phyloP scores from a whole-genome alignment of 2,113 vertebrate species.

The Probosciger aterrimus region DNA sequence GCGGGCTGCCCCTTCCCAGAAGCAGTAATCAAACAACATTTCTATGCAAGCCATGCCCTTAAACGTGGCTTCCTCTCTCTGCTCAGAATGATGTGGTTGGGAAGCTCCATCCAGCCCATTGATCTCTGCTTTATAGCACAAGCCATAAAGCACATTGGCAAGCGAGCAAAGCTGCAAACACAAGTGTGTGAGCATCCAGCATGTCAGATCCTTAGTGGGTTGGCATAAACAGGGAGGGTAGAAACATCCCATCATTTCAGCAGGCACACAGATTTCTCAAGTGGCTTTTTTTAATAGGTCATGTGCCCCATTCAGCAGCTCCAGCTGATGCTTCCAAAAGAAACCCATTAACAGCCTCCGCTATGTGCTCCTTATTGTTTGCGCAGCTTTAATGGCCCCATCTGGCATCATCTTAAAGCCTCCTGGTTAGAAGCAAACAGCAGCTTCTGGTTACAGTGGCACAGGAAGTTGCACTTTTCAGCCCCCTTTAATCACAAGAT shows the following conservation, averaged over 20 bases:
- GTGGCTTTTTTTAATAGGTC: constrained; percentile 61
- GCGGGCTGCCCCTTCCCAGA: neutral
- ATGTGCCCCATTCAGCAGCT: constrained; percentile 58
- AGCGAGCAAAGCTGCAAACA: constrained; percentile 21
- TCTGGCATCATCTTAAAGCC: constrained; percentile 51
- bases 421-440: constrained; percentile 19
- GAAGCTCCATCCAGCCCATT: neutral
- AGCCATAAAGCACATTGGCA: constrained; percentile 11
- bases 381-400: constrained; percentile 53
- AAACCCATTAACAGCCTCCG: constrained; percentile 65
- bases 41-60: neutral
- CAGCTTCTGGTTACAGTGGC: constrained; percentile 40
- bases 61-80: neutral
- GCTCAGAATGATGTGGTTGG: neutral
- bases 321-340: constrained; percentile 67
- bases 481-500: neutral
- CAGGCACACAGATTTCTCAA: constrained; percentile 45
- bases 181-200: constrained; percentile 27
- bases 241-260: constrained; percentile 41
- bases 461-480: neutral
- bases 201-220: constrained; percentile 1
- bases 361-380: constrained; percentile 52
- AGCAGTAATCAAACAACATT: neutral
- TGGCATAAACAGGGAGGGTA: constrained; percentile 45
- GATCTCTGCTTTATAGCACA: neutral